phyloP scores from a whole-genome alignment of 2,797 vertebrate species.

The Tapirus indicus region DNA sequence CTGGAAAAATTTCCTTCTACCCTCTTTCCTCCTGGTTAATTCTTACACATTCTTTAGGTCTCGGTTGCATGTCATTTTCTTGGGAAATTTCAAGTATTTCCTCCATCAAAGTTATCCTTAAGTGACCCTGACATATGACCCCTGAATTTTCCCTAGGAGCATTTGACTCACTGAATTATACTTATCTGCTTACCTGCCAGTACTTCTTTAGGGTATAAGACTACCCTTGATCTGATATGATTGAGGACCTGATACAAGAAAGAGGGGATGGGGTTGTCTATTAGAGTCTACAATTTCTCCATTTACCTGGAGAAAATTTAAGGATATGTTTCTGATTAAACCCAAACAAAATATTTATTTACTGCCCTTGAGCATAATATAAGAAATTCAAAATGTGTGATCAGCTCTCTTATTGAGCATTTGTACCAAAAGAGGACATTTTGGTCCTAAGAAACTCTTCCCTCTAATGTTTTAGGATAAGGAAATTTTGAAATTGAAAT shows the following conservation, averaged over 20 bases:
- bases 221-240: background rate
- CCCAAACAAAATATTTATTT: background rate
- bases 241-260: background rate
- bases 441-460: background rate
- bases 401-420: background rate
- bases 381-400: background rate
- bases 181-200: too few relatives aligned
- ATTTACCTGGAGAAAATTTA: background rate
- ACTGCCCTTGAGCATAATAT: background rate
- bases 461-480: background rate
- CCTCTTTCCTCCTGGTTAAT: background rate
- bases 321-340: background rate
- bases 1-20: background rate
- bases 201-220: background rate
- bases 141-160: background rate
- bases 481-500: background rate
- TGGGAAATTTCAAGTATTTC: background rate
- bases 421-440: background rate
- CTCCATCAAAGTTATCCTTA: background rate
- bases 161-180: too few relatives aligned
- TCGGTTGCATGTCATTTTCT: background rate
- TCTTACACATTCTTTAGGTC: background rate
- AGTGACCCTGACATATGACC: background rate
- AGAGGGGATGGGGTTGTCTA: background rate
- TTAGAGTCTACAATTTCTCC: background rate